phyloP scores from a whole-genome alignment of 2,888 invertebrate genomes.

The Phania funesta region DNA sequence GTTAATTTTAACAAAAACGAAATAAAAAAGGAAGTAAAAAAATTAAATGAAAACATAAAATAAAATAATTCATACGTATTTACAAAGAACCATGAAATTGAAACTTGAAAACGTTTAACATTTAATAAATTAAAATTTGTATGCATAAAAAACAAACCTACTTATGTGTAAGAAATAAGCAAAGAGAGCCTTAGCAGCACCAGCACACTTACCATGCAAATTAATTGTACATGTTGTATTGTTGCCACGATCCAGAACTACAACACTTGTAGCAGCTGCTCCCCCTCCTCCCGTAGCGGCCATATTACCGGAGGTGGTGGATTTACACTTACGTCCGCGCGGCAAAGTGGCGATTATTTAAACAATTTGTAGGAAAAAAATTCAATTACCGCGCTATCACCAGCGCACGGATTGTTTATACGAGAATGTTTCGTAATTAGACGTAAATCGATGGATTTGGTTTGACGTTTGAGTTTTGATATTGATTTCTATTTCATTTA shows the following conservation, averaged over 20 bases:
- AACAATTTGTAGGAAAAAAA: slow-evolving; percentile 47
- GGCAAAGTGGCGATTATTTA: slow-evolving; percentile 65
- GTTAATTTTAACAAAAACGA: slow-evolving; percentile 2
- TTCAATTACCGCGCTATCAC: slow-evolving; percentile 48
- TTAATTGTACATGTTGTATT: slow-evolving; percentile 98
- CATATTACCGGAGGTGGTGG: slow-evolving; percentile 66
- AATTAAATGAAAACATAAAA: slow-evolving; percentile 21
- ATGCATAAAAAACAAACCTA: background rate
- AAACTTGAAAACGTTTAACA: background rate
- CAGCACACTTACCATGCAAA: slow-evolving; percentile 91
- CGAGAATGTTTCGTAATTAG: slow-evolving; percentile 12
- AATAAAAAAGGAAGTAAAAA: slow-evolving; percentile 41
- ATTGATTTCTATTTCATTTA: slow-evolving; percentile 19
- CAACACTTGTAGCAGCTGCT: slow-evolving; percentile 93
- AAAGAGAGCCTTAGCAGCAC: background rate
- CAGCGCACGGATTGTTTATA: slow-evolving; percentile 45
- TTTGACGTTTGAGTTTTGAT: slow-evolving; percentile 26
- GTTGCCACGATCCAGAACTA: slow-evolving; percentile 94
- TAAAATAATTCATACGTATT: slow-evolving; percentile 24
- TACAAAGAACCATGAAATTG: background rate
- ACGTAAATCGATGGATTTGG: background rate
- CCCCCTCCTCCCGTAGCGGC: slow-evolving; percentile 68
- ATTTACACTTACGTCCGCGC: slow-evolving; percentile 66
- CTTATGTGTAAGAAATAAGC: background rate
- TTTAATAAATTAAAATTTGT: slow-evolving; percentile 4